Base-by-base conservation (phyloP, 2,888 invertebrate species). In the Idaea dimidiata region DNA sequence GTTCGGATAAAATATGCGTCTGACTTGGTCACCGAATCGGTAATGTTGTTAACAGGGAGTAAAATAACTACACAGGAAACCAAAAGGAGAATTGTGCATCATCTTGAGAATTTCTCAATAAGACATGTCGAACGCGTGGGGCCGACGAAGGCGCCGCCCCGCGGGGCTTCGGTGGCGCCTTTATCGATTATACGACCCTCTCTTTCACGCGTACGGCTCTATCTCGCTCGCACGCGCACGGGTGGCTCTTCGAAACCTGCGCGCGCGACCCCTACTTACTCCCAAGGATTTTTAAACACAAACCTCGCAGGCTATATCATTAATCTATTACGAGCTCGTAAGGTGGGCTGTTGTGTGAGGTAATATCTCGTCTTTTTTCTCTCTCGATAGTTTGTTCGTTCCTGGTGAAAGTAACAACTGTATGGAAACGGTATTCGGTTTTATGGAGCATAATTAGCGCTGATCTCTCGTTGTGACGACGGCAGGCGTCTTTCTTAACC, bases 81-180 rank as follows among this genome's bases (percentile, higher is more conserved):
- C 84, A 88, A 89, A 89, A 89, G 80, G 83, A 86, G 84, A 85
- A 89, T 85, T 89, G 87, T 89, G 87, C 89, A 86, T 87, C 88
- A 85, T 88, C 87, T 89, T 78, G 88, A 79, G 91, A 89, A 91
- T 91, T 91, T 91, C 91, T 91, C 91, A 91, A 91, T 91, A 90
- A 89, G 87, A 84, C 78, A 83, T 82, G 84, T 79, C 68, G 85
- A 75, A 85, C 88, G 88, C 86, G 89, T 89, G 91, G 89, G 89
- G 89, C 86, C 87, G 78, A 74, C 87, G 84, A 85, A 81, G 83
- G 86, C 87, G 88, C 88, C 87, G 87, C 88, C 87, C 88, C 83
- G 87, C 81, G 83, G 86, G 84, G 84, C 77, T 75, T 73, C 84
- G 77, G 86, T 86, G 88, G 88, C 89, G 88, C 88, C 88, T 87